Evolutionary conservation across 2,113 vertebrate genomes (phyloP).

Genomic region (Microcebus griseorufus): DNA sequence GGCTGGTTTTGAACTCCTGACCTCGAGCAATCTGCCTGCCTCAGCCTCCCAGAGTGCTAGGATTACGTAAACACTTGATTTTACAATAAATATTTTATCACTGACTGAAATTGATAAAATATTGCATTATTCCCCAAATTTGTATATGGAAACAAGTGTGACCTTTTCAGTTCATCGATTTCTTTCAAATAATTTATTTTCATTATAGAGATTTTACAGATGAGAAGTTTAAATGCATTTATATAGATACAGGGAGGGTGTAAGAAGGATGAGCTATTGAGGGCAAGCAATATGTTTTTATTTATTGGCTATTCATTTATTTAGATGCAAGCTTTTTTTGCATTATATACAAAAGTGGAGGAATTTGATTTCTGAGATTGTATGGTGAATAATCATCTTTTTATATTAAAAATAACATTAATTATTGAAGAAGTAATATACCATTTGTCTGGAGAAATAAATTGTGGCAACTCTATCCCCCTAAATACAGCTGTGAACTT

Average conservation of each 20-base stretch:
- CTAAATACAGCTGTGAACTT: neutral
- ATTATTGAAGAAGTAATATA: neutral
- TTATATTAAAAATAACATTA: neutral
- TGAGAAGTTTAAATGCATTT: neutral
- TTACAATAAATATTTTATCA: neutral
- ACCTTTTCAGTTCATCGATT: neutral
- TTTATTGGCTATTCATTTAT: neutral
- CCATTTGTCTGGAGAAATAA: neutral
- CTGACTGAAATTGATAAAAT: neutral
- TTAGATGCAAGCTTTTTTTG: neutral
- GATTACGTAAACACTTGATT: neutral
- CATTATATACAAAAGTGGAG: neutral
- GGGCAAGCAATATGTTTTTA: neutral
- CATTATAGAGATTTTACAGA: neutral
- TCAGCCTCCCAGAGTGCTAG: no score
- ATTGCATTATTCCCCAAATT: neutral
- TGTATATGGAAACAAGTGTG: neutral
- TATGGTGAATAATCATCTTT: neutral
- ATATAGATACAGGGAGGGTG: neutral
- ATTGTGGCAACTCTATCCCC: neutral
- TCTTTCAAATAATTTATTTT: neutral
- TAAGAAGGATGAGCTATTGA: neutral
- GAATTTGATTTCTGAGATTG: neutral
- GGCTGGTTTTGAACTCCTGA: no score
- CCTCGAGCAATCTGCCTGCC: no score